phyloP scores from a whole-genome alignment of 2,888 invertebrate species.

The Neoaliturus tenellus region DNA sequence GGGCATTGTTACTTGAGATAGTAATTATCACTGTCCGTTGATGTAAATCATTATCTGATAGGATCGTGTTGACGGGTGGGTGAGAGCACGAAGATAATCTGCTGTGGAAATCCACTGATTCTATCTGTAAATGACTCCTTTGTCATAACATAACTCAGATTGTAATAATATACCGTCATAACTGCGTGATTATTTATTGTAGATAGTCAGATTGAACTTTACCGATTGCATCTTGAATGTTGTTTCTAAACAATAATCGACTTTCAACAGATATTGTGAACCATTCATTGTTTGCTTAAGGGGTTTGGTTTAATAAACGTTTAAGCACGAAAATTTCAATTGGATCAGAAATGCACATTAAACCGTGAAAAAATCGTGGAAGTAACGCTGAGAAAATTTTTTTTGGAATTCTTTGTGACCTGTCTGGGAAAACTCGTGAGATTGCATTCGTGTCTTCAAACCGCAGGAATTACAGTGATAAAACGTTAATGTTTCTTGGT shows the following conservation, averaged over 20 bases:
- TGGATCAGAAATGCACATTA: too few species aligned
- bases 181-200: neutral
- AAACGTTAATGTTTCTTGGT: too few species aligned
- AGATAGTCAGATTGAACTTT: conserved; percentile 8
- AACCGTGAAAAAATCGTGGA: too few species aligned
- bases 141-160: conserved; percentile 22
- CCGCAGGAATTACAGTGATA: too few species aligned
- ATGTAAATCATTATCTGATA: neutral
- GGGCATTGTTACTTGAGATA: too few species aligned
- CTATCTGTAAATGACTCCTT: conserved; percentile 13
- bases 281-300: too few species aligned
- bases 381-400: too few species aligned
- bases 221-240: neutral
- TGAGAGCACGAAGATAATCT: neutral
- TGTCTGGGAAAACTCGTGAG: too few species aligned
- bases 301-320: too few species aligned
- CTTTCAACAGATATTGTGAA: neutral
- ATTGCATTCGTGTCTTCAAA: too few species aligned
- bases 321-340: too few species aligned
- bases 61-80: neutral
- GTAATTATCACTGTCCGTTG: neutral
- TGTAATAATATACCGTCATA: neutral
- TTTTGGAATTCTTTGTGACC: too few species aligned
- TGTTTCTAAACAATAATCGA: neutral
- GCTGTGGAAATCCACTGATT: neutral